These are phyloP conservation scores for Carcinoscorpius rotundicauda DNA, from an alignment of 1,140 invertebrate species.

Conservation along the genomic window DNA sequence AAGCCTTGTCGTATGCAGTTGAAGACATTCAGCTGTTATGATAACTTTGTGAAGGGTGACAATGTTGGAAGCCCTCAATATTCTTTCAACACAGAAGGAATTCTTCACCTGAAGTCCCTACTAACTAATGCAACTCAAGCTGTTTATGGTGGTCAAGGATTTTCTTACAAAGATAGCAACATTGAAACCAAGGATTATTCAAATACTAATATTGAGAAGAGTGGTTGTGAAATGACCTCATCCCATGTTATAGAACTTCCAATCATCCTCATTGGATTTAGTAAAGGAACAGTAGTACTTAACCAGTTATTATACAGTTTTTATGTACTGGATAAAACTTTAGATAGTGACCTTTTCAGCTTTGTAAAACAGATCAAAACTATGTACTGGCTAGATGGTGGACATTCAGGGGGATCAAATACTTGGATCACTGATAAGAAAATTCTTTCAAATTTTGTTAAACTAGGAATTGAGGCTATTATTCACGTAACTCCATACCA, in stretches of 20 bases:
- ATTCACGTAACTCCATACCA: constrained; percentile 78
- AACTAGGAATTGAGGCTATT: constrained; percentile 50
- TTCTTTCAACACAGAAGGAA: constrained; percentile 48
- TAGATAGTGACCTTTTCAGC: background rate
- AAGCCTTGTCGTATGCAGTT: constrained; percentile 61
- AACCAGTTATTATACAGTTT: constrained; percentile 81
- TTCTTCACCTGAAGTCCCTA: constrained; percentile 42
- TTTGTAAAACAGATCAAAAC: constrained; percentile 34
- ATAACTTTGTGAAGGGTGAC: constrained; percentile 68
- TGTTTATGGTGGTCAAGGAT: too few species aligned
- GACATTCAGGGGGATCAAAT: constrained; percentile 64
- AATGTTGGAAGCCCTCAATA: constrained; percentile 59
- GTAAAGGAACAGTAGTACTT: constrained; percentile 81
- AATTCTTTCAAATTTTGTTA: constrained; percentile 52
- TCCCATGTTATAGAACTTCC: background rate
- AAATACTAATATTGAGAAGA: too few species aligned
- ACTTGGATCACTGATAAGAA: constrained; percentile 66
- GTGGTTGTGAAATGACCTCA: background rate
- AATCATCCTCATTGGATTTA: constrained; percentile 63
- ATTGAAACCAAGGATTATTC: too few species aligned
- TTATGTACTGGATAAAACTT: constrained; percentile 30
- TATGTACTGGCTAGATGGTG: constrained; percentile 79
- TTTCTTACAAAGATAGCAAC: too few species aligned
- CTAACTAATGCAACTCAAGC: constrained; percentile 7
- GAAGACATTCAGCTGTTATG: constrained; percentile 69